Evolutionary conservation across 2,888 invertebrate species (phyloP), one percentile per base, ranked within the genome.

Genomic region (Macrophya alboannulata): DNA sequence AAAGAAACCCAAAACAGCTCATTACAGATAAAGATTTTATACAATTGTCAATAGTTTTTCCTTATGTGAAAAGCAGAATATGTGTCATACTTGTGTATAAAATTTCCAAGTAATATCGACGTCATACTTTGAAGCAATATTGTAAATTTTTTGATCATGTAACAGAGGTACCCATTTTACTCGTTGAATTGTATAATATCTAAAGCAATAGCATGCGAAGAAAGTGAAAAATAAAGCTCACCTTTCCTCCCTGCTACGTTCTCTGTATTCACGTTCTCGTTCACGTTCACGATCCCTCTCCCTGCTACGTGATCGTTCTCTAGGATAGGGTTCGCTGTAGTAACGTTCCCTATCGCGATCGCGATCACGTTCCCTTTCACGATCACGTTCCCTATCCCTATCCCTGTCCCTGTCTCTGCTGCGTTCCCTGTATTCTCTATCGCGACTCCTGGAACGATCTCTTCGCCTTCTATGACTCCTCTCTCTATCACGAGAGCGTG

Each of bases 261-360:
- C 97, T 88, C 97, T 95, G 92, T 97, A 97, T 90, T 97, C 97
- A 55, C 96, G 93, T 90, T 95, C 96, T 94, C 91, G 95, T 91
- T 94, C 97, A 93, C 95, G 92, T 87, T 94, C 94, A 83, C 94
- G 92, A 45, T 95, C 95, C 87, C 96, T 95, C 77, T 97, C 98
- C 89, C 98, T 95, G 89, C 98, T 98, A 89, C 98, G 96, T 85
- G 98, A 98, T 90, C 98, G 94, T 88, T 97, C 97, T 85, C 97
- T 94, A 86, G 96, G 96, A 88, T 93, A 93, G 43, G 93, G 91
- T 87, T 93, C 93, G 87, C 90, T 93, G 90, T 95, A 95, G 89
- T 95, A 94, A 85, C 94, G 93, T 86, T 93, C 94, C 71, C 93
- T 90, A 88, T 95, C 95, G 86, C 95, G 93, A 87, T 95, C 95